A percentile compares a stretch with the other conserved stretches of the same genome.
Evolutionary conservation across 2,888 invertebrate genomes (phyloP).

Genomic region (Chrysolina americana): DNA sequence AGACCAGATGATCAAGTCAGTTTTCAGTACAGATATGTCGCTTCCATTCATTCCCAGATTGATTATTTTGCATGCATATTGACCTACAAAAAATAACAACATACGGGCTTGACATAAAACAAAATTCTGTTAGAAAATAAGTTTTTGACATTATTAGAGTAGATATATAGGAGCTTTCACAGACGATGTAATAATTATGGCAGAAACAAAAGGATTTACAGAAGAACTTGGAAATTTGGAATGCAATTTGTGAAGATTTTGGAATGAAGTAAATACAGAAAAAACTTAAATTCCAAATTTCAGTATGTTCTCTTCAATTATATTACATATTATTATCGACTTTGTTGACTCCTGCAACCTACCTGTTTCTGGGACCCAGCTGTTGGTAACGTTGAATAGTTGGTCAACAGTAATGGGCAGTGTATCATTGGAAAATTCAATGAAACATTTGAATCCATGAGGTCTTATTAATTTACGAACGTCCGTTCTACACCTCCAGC

Average conservation of each 20-base stretch:
- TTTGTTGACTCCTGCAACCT: constrained; percentile 25
- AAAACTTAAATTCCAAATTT: no score
- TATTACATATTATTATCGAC: constrained; percentile 4
- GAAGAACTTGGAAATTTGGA: no score
- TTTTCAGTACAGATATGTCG: constrained; percentile 60
- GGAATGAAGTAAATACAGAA: no score
- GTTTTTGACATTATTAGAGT: no score
- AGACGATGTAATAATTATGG: no score
- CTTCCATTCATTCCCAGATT: constrained; percentile 57
- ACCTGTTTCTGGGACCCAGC: constrained; percentile 66
- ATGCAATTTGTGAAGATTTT: no score
- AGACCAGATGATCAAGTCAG: constrained; percentile 64
- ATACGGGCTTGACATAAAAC: no score
- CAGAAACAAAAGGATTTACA: no score
- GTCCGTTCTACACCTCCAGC: constrained; percentile 62
- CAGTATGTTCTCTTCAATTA: no score
- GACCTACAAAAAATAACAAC: constrained; percentile 56
- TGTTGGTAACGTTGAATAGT: constrained; percentile 65
- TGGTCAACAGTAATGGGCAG: constrained; percentile 56
- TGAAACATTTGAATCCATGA: constrained; percentile 66
- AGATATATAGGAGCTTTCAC: no score
- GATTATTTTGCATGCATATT: constrained; percentile 65
- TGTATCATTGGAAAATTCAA: constrained; percentile 63
- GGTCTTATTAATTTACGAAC: constrained; percentile 56
- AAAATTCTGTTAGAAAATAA: no score